Conservation (phyloP, 2,888 invertebrate species). For the Acleris emargana region DNA sequence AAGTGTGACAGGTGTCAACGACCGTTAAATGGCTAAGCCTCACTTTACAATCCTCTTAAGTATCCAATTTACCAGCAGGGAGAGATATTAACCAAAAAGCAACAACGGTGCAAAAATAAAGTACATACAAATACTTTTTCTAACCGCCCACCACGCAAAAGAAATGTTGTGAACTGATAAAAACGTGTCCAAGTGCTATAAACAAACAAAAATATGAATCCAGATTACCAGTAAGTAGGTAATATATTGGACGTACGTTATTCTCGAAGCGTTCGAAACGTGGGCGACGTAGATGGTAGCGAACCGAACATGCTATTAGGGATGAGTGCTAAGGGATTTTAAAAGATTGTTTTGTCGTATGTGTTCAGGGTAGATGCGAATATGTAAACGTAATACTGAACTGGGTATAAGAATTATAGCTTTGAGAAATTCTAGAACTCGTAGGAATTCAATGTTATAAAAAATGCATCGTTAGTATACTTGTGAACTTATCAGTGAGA, state of each 20-base stretch:
- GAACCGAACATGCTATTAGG: constrained; percentile 60
- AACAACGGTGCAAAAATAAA: neutral
- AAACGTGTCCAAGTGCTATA: constrained; percentile 57
- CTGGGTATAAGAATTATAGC: too few relatives aligned
- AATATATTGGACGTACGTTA: constrained; percentile 34
- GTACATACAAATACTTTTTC: constrained; percentile 9
- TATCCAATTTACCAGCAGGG: too few relatives aligned
- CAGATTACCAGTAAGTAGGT: constrained; percentile 56
- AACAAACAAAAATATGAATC: constrained; percentile 74
- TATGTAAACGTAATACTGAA: neutral
- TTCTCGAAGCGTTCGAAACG: constrained; percentile 46
- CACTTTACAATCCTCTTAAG: too few relatives aligned
- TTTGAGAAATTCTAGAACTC: too few relatives aligned
- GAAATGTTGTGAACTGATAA: constrained; percentile 60
- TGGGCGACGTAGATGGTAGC: constrained; percentile 77
- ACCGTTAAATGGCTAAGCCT: too few relatives aligned
- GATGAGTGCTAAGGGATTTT: constrained; percentile 8
- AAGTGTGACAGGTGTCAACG: too few relatives aligned
- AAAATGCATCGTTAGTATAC: too few relatives aligned
- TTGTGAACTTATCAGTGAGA: too few relatives aligned
- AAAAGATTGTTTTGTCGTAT: neutral
- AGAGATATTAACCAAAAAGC: too few relatives aligned
- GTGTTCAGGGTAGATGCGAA: neutral
- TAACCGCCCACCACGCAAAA: constrained; percentile 51
- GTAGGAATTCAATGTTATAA: too few relatives aligned